phyloP scores from a whole-genome alignment of 2,113 vertebrate species.

The Polyodon spathula region DNA sequence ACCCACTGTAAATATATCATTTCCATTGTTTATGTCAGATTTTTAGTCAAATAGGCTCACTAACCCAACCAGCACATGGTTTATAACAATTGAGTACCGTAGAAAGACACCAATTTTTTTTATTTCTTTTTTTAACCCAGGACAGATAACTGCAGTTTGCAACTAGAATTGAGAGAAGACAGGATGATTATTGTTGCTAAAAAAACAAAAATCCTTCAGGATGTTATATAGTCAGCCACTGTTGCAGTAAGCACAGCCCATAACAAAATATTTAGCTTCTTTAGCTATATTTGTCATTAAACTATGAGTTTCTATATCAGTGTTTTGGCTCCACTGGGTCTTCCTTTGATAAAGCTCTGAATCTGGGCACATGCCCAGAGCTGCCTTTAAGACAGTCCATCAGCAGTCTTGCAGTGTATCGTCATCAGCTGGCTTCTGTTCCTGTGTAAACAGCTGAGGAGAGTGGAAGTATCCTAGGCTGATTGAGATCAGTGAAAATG shows the following conservation, averaged over 20 bases:
- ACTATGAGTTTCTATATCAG: slow-evolving; percentile 25
- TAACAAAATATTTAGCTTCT: slow-evolving; percentile 23
- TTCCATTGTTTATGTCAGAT: no score
- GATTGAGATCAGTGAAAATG: slow-evolving; percentile 22
- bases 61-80: no score
- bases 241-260: slow-evolving; percentile 13
- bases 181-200: no score
- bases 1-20: no score
- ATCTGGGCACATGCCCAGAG: slow-evolving; percentile 9
- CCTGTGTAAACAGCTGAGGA: slow-evolving; percentile 16
- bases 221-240: slow-evolving; percentile 12
- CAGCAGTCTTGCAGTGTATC: slow-evolving; percentile 23
- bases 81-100: no score
- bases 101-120: no score
- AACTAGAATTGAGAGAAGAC: no score
- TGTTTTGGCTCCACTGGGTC: slow-evolving; percentile 31
- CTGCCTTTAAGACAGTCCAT: slow-evolving; percentile 10
- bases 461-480: background rate
- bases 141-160: no score
- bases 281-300: slow-evolving; percentile 23
- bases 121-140: no score
- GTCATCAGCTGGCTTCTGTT: slow-evolving; percentile 11
- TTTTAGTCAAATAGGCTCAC: no score
- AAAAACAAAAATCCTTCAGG: slow-evolving; percentile 10
- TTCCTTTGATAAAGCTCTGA: slow-evolving; percentile 19